Evolutionary conservation across 1,140 invertebrate genomes (phyloP).

Genomic region (Papilio polyxenes): DNA sequence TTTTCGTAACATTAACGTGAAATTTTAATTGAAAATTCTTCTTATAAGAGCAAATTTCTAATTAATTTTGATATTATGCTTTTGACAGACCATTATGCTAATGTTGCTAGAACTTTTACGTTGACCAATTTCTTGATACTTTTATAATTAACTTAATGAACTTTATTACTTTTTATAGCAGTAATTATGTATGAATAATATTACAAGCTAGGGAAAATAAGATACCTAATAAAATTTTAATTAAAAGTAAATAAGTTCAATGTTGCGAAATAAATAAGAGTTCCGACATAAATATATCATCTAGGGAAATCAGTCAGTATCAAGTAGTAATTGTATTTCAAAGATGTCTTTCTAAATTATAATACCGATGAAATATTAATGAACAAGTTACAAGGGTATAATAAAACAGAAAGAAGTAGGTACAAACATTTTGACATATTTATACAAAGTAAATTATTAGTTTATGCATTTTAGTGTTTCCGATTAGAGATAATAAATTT

Average conservation of each 20-base stretch:
- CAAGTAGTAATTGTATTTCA: not conserved
- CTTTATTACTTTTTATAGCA: not conserved
- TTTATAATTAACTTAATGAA: slow-evolving; percentile 6
- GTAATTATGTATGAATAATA: not conserved
- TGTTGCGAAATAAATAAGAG: not conserved
- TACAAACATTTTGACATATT: not conserved
- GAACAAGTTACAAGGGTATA: no score
- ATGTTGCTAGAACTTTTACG: not conserved
- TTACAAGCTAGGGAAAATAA: not conserved
- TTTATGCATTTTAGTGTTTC: no score
- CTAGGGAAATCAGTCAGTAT: not conserved
- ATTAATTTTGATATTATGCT: slow-evolving; percentile 21
- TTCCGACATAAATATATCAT: not conserved
- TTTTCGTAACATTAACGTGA: not conserved
- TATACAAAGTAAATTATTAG: no score
- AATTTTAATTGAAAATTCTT: slow-evolving; percentile 13
- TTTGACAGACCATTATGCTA: slow-evolving; percentile 2
- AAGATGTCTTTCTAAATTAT: not conserved
- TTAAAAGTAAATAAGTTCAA: not conserved
- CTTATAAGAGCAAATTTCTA: slow-evolving; percentile 21
- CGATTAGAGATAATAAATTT: no score
- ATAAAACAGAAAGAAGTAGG: no score
- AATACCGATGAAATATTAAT: not conserved
- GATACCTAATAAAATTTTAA: not conserved
- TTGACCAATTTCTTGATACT: not conserved